phyloP scores from a whole-genome alignment of 2,113 vertebrate species.

The Otis tarda region DNA sequence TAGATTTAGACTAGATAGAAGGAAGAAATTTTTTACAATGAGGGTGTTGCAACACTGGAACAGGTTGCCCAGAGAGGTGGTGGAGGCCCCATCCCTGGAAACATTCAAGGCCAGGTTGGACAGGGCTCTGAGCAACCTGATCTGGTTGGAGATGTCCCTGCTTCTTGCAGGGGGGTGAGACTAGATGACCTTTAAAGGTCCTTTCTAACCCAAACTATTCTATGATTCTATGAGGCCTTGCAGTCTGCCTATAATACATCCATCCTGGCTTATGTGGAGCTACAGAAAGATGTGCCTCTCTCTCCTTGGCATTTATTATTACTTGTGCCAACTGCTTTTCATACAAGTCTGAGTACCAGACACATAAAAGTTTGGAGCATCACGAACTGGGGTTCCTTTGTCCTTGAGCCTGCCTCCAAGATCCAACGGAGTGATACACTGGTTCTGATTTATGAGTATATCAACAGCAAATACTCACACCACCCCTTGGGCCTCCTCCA shows the following conservation, averaged over 20 bases:
- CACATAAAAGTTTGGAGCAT: not conserved
- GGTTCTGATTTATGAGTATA: not conserved
- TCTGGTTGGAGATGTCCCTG: too few species aligned
- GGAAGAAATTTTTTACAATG: too few species aligned
- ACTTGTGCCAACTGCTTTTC: not conserved
- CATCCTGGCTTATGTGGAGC: not conserved
- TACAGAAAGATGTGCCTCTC: not conserved
- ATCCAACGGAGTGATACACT: accelerated
- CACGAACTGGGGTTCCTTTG: not conserved
- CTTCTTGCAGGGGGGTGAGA: too few species aligned
- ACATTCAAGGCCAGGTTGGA: too few species aligned
- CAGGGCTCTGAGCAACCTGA: too few species aligned
- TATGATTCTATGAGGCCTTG: not conserved
- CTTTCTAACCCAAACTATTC: too few species aligned
- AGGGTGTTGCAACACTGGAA: too few species aligned
- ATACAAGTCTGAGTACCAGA: not conserved
- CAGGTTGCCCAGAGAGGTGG: too few species aligned
- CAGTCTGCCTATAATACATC: not conserved
- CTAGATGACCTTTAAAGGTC: too few species aligned
- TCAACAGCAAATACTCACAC: not conserved
- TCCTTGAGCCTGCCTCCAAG: not conserved
- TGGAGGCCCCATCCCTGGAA: too few species aligned
- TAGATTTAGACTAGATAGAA: too few species aligned
- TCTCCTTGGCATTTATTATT: not conserved
- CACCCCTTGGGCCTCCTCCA: not conserved